Evolutionary conservation across 2,797 vertebrate species (phyloP).

Genomic region (Chelidonichthys spinosus): DNA sequence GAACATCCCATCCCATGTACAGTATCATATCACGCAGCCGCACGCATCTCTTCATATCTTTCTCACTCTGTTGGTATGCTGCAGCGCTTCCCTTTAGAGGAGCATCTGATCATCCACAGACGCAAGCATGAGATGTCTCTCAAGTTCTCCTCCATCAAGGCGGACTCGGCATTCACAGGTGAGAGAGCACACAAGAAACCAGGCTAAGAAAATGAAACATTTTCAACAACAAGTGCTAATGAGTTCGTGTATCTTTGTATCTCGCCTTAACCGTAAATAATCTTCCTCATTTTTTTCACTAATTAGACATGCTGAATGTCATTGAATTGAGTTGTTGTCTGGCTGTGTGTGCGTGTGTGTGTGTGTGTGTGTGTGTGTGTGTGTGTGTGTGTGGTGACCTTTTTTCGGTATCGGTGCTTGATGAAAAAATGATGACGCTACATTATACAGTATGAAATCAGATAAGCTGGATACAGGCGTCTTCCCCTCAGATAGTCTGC

Average conservation of each 20-base stretch:
- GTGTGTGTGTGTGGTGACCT: constrained; percentile 20
- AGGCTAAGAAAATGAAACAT: background rate
- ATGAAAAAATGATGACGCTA: constrained; percentile 54
- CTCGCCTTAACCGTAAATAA: background rate
- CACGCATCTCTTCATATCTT: constrained; percentile 32
- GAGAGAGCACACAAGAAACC: constrained; percentile 17
- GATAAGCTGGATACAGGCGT: constrained; percentile 62
- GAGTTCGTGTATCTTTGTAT: background rate
- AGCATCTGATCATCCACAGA: constrained; percentile 97
- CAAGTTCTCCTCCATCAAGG: constrained; percentile 96
- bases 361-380: background rate
- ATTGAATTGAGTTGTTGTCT: constrained; percentile 22
- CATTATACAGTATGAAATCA: constrained; percentile 68
- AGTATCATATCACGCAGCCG: constrained; percentile 26
- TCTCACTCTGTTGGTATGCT: constrained; percentile 59
- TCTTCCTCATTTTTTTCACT: background rate
- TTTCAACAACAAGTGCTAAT: background rate
- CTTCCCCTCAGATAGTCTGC: constrained; percentile 44
- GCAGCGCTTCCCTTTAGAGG: constrained; percentile 96
- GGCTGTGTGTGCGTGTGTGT: constrained; percentile 15
- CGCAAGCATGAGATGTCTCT: constrained; percentile 99
- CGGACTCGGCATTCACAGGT: constrained; percentile 94
- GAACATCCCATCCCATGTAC: constrained; percentile 19
- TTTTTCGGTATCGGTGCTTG: constrained; percentile 44
- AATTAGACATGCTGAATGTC: constrained; percentile 13